phyloP scores from a whole-genome alignment of 2,888 invertebrate genomes.

The Chalcosyrphus nemorum region DNA sequence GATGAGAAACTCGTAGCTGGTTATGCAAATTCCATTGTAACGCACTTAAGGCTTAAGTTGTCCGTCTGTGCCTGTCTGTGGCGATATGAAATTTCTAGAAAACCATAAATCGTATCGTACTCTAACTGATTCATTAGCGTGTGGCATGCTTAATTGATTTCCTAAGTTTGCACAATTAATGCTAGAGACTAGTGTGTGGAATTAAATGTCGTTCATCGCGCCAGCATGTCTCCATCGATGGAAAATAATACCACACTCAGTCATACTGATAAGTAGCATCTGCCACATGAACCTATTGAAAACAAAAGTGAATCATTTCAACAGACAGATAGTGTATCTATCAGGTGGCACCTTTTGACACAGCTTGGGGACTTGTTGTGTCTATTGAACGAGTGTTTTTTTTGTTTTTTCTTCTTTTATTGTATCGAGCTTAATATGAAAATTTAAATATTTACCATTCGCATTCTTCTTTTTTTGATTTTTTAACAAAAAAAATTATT shows the following conservation, averaged over 20 bases:
- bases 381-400: background rate
- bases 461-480: too few species aligned
- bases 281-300: background rate
- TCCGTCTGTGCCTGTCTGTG: background rate
- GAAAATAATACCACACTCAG: background rate
- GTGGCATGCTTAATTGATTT: conserved; percentile 26
- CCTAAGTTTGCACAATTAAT: conserved; percentile 2
- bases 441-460: background rate
- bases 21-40: conserved; percentile 59
- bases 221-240: conserved; percentile 20
- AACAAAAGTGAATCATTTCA: conserved; percentile 35
- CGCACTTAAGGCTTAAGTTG: conserved; percentile 24
- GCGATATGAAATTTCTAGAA: conserved; percentile 21
- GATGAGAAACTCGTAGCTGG: conserved; percentile 32
- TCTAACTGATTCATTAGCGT: conserved; percentile 20
- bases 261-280: conserved; percentile 3
- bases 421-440: background rate
- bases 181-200: background rate
- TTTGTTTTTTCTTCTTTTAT: too few species aligned
- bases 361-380: background rate
- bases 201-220: conserved; percentile 10
- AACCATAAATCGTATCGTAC: background rate
- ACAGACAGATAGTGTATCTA: background rate
- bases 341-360: conserved; percentile 6
- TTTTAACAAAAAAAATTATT: background rate